Evolutionary conservation across 2,797 vertebrate genomes (phyloP), one percentile per base, ranked within the genome.

Genomic region (Oreochromis grahami): DNA sequence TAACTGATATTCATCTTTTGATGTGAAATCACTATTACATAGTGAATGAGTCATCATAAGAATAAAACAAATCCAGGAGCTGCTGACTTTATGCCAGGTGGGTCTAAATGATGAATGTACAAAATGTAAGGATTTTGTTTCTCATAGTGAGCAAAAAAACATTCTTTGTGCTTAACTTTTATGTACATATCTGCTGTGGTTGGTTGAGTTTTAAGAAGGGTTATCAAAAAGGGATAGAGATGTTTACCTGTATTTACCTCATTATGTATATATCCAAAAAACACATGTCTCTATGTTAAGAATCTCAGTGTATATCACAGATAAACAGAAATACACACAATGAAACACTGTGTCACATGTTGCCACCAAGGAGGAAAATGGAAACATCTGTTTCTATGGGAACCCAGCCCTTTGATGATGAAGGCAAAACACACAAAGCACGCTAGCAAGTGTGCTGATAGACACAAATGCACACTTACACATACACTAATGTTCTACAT

Each of bases 331-430:
- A 84, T 41, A 80, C 10, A 60, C 56, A 77, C 60, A 79, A 13
- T 15, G 38, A 81, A 32, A 79, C 58, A 36, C 63, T 88, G 80
- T 86, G 86, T 92, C 88, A 92, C 88, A 92, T 87, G 88, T 83
- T 84, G 80, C 85, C 85, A 89, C 83, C 53, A 80, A 79, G 88
- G 26, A 86, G 88, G 82, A 86, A 91, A 90, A 90, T 21, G 5
- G 68, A 91, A 91, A 93, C 93, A 95, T 92, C 91, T 90, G 94
- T 96, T 95, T 93, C 94, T 93, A 95, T 95, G 94, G 94, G 89
- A 95, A 95, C 91, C 84, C 19, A 52, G 82, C 60, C 84, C 84
- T 94, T 89, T 94, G 88, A 93, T 91, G 90, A 92, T 93, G 85
- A 85, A 88, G 74, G 80, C 78, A 84, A 91, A 88, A 85, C 79